Conservation (phyloP, 2,888 invertebrate genomes). For the Crioceris asparagi region DNA sequence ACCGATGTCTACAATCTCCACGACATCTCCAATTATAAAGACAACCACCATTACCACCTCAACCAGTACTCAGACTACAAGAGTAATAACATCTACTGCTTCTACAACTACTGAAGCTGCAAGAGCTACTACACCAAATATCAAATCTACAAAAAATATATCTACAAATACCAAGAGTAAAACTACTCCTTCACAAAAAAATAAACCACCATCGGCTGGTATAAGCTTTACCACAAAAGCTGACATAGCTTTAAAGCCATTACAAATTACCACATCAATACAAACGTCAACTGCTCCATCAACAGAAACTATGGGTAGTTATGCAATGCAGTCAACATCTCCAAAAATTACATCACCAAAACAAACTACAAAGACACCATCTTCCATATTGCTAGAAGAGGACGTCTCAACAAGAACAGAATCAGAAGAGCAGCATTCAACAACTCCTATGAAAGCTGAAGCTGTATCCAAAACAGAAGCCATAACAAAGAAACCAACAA, state of each 20-base stretch:
- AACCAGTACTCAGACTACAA: not conserved
- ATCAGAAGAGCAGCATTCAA: too few relatives aligned
- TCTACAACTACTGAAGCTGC: not conserved
- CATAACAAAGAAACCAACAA: slow-evolving; percentile 4
- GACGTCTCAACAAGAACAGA: too few relatives aligned
- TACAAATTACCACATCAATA: not conserved
- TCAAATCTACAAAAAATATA: not conserved
- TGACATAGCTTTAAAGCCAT: not conserved
- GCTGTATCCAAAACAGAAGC: too few relatives aligned
- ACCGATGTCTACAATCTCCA: too few relatives aligned
- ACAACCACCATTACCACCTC: not conserved
- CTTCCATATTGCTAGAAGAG: too few relatives aligned
- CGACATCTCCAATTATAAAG: not conserved
- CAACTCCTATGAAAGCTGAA: too few relatives aligned
- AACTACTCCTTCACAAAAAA: slow-evolving; percentile 4
- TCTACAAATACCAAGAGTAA: slow-evolving; percentile 3
- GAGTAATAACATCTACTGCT: not conserved
- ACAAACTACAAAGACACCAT: not conserved
- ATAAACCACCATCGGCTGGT: slow-evolving; percentile 1
- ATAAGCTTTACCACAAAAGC: not conserved
- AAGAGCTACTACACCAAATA: not conserved
- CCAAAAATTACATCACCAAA: slow-evolving; percentile 2
- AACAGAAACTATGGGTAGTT: not conserved
- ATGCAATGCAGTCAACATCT: not conserved
- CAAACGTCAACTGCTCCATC: slow-evolving; percentile 1